Conservation (phyloP, 37 sponge, comb jelly and placozoan genomes). For the Geodia barretti region DNA sequence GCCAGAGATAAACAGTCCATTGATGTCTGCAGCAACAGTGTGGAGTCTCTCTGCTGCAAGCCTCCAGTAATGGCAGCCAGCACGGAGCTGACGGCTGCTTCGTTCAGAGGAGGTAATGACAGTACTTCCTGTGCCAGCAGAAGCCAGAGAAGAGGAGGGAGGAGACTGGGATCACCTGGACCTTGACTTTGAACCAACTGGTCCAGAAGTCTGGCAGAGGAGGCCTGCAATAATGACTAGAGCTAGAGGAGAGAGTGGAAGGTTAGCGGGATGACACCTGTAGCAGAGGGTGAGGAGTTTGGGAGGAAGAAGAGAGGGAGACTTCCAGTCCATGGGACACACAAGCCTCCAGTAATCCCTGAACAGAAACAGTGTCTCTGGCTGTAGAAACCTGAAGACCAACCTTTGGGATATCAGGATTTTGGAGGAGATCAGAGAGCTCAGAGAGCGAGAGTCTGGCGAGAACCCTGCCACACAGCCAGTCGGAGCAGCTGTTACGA, state of each 20-base stretch:
- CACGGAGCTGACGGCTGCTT: neutral
- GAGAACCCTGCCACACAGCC: neutral
- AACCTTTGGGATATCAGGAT: too few relatives aligned
- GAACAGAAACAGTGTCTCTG: neutral
- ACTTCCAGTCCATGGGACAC: neutral
- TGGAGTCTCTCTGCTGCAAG: neutral
- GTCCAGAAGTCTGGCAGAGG: neutral
- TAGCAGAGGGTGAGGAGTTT: neutral
- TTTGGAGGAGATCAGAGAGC: neutral
- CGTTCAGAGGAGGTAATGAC: slow-evolving; percentile 3
- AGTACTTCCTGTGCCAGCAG: slow-evolving; percentile 34
- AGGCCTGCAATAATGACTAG: slow-evolving; percentile 4
- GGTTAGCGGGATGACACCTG: neutral
- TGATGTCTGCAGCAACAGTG: slow-evolving; percentile 7
- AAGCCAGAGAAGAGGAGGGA: neutral
- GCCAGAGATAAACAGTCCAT: slow-evolving; percentile 54
- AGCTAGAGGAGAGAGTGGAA: neutral
- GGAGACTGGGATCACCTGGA: neutral
- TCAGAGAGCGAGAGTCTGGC: neutral
- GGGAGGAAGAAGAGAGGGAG: neutral
- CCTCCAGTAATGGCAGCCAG: neutral
- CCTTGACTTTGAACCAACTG: neutral
- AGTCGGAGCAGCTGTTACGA: neutral
- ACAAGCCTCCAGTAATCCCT: neutral
- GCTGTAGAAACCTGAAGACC: too few relatives aligned